A percentile compares a stretch with the other conserved stretches of the same genome.
Conservation (phyloP, 2,113 vertebrate genomes). For the Oncorhynchus mykiss region DNA sequence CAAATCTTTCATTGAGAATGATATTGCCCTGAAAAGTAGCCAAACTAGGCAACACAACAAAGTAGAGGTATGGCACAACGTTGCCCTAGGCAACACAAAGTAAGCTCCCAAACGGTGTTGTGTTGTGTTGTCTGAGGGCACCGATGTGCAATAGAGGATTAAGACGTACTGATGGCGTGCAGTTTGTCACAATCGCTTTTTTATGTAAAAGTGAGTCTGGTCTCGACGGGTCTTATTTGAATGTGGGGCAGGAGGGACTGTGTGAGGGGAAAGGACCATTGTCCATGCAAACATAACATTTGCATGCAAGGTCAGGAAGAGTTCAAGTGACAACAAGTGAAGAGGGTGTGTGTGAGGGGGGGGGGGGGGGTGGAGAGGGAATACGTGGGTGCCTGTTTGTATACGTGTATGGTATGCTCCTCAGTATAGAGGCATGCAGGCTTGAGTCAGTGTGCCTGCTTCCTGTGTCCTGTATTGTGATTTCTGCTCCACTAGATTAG, state of each 20-base stretch:
- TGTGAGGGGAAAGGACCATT: not conserved
- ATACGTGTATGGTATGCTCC: not conserved
- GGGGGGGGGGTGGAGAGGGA: too few relatives aligned
- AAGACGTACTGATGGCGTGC: too few relatives aligned
- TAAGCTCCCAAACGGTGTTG: too few relatives aligned
- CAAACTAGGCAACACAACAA: too few relatives aligned
- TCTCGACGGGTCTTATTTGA: slow-evolving; percentile 62
- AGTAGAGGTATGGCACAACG: too few relatives aligned
- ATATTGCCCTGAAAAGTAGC: too few relatives aligned
- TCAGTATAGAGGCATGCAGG: not conserved
- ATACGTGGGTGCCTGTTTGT: slow-evolving; percentile 9
- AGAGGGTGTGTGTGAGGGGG: not conserved
- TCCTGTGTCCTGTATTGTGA: too few relatives aligned
- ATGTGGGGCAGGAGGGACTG: slow-evolving; percentile 37
- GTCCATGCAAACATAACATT: slow-evolving; percentile 64
- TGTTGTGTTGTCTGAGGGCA: too few relatives aligned
- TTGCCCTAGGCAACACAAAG: too few relatives aligned
- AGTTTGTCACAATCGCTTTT: not conserved
- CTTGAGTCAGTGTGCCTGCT: not conserved
- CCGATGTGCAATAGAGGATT: too few relatives aligned
- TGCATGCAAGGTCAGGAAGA: slow-evolving; percentile 54
- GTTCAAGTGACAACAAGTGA: not conserved
- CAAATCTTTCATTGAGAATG: too few relatives aligned
- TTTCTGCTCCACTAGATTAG: too few relatives aligned
- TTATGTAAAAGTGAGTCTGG: slow-evolving; percentile 25